A percentile compares a stretch with the other conserved stretches of the same genome.
Evolutionary conservation across 2,113 vertebrate genomes (phyloP).

Genomic region (Phylloscopus trochiloides): DNA sequence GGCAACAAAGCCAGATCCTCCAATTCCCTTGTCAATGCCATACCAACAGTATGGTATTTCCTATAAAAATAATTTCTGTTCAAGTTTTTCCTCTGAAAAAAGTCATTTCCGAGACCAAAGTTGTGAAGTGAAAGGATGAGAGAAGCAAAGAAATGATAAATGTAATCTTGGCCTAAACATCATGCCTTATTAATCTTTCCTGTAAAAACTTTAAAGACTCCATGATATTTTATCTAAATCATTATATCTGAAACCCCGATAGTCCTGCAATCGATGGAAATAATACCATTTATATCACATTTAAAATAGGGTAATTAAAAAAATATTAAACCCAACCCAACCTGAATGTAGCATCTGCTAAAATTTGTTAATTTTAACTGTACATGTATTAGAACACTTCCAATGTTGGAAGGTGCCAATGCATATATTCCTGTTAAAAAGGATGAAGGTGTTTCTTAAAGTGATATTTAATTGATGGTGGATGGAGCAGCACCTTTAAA

Average conservation of each 20-base stretch:
- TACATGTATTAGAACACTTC: not conserved
- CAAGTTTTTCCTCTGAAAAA: not conserved
- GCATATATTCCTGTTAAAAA: not conserved
- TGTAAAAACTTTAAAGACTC: not conserved
- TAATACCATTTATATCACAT: not conserved
- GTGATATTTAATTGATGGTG: not conserved
- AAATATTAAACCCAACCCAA: accelerated
- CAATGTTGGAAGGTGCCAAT: accelerated
- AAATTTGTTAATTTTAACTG: not conserved
- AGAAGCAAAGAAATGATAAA: not conserved
- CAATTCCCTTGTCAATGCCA: accelerated
- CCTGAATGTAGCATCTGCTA: accelerated
- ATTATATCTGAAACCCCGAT: not conserved
- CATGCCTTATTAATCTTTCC: not conserved
- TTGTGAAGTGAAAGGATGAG: not conserved
- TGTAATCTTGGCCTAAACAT: not conserved
- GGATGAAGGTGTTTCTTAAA: not conserved
- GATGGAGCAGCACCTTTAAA: not conserved
- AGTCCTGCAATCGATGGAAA: not conserved
- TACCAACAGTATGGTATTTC: not conserved
- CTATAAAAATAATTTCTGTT: not conserved
- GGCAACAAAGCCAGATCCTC: not conserved
- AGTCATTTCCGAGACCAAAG: accelerated
- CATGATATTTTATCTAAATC: not conserved
- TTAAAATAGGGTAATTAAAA: not conserved